Percentiles rank a stretch among this genome's conserved stretches.
phyloP scores from a whole-genome alignment of 2,888 invertebrate genomes.

The Dryocosmus kuriphilus region DNA sequence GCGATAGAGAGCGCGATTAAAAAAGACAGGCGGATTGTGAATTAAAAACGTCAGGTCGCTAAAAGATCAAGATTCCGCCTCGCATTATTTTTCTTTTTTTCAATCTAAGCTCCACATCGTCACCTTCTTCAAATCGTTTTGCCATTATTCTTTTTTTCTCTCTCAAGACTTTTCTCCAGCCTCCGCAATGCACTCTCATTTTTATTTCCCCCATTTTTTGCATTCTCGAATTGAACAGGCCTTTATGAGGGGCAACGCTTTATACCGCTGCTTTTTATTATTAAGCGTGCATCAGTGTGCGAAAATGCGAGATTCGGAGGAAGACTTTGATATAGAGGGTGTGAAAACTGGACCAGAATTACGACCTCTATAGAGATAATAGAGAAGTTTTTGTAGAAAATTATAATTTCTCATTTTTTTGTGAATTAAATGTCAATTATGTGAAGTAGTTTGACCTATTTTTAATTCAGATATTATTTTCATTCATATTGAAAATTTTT shows the following conservation, averaged over 20 bases:
- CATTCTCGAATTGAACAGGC: slow-evolving; percentile 70
- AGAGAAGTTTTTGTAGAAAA: slow-evolving; percentile 52
- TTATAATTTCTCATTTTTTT: no score
- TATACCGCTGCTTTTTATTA: slow-evolving; percentile 69
- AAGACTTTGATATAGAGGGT: slow-evolving; percentile 47
- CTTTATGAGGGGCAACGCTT: slow-evolving; percentile 72
- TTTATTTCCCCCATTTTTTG: slow-evolving; percentile 67
- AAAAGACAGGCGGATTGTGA: slow-evolving; percentile 63
- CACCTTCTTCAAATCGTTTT: slow-evolving; percentile 42
- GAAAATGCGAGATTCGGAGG: slow-evolving; percentile 46
- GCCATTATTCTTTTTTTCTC: slow-evolving; percentile 45
- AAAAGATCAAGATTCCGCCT: slow-evolving; percentile 69
- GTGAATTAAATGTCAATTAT: no score
- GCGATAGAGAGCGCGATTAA: slow-evolving; percentile 64
- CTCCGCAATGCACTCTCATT: slow-evolving; percentile 65
- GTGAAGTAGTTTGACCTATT: no score
- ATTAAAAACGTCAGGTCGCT: slow-evolving; percentile 69
- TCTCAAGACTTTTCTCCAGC: slow-evolving; percentile 44
- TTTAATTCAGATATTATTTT: no score
- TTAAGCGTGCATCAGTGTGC: slow-evolving; percentile 72
- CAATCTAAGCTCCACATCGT: slow-evolving; percentile 55
- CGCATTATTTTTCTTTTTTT: slow-evolving; percentile 60
- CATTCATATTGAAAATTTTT: no score
- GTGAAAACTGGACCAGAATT: slow-evolving; percentile 59
- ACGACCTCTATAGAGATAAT: slow-evolving; percentile 65